A percentile compares a stretch with the other conserved stretches of the same genome.
Evolutionary conservation across 2,888 invertebrate species (phyloP).

Genomic region (Drosophila robusta): DNA sequence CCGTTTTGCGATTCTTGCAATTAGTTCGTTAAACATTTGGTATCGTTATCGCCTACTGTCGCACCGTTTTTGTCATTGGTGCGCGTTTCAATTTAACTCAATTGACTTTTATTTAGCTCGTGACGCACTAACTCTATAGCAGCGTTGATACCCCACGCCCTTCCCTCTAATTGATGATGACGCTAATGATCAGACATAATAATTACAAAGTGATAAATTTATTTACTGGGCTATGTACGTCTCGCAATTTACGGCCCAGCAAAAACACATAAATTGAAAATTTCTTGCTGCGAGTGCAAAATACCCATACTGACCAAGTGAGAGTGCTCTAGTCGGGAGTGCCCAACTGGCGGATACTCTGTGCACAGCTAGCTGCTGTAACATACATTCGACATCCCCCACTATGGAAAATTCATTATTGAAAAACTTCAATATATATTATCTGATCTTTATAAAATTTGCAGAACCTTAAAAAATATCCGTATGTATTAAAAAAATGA

Average conservation of each 20-base stretch:
- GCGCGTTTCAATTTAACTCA: slow-evolving; percentile 63
- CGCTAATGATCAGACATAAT: slow-evolving; percentile 61
- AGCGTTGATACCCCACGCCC: background rate
- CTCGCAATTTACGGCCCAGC: slow-evolving; percentile 25
- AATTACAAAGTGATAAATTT: slow-evolving; percentile 69
- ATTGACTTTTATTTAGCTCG: slow-evolving; percentile 67
- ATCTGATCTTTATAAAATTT: too few species aligned
- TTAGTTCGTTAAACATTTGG: background rate
- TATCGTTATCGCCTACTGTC: background rate
- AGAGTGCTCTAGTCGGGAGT: background rate
- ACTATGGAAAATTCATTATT: too few species aligned
- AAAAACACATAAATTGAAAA: slow-evolving; percentile 21
- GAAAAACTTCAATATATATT: too few species aligned
- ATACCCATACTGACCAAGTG: slow-evolving; percentile 2
- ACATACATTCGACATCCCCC: too few species aligned
- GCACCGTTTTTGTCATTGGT: slow-evolving; percentile 3
- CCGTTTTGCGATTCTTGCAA: background rate
- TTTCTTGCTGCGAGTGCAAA: slow-evolving; percentile 12
- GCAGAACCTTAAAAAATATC: too few species aligned
- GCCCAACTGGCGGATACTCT: too few species aligned
- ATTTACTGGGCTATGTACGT: slow-evolving; percentile 29
- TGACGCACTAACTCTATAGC: slow-evolving; percentile 44
- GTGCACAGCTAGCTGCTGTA: too few species aligned
- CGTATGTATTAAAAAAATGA: too few species aligned
- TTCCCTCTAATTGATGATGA: slow-evolving; percentile 15